phyloP scores from a whole-genome alignment of 2,797 vertebrate species.

The Clarias pachynema region DNA sequence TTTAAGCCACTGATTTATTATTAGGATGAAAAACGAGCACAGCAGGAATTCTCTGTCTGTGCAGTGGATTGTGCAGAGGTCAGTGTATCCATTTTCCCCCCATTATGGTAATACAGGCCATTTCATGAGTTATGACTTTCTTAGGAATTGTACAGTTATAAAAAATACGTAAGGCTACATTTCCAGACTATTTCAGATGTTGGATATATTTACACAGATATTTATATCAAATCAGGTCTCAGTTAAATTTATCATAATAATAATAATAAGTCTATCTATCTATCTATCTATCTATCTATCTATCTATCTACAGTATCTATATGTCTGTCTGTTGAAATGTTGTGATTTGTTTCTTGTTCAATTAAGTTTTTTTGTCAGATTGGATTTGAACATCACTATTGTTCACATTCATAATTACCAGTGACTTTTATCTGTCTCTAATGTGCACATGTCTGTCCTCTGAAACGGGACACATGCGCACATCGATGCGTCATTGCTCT shows the following conservation, averaged over 20 bases:
- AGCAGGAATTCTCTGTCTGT: not conserved
- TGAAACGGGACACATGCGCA: too few relatives aligned
- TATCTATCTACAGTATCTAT: too few relatives aligned
- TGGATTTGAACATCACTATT: too few relatives aligned
- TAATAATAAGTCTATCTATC: not conserved
- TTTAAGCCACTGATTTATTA: not conserved
- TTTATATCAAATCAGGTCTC: not conserved
- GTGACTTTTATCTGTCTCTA: too few relatives aligned
- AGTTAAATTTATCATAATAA: not conserved
- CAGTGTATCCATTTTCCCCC: not conserved
- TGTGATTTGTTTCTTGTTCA: too few relatives aligned
- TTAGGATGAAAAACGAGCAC: not conserved
- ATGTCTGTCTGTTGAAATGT: too few relatives aligned
- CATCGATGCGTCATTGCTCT: too few relatives aligned
- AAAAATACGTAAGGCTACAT: not conserved
- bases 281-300: too few relatives aligned
- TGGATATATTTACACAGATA: not conserved
- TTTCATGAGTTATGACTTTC: not conserved
- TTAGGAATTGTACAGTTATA: not conserved
- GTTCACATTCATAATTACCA: too few relatives aligned
- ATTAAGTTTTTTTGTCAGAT: too few relatives aligned
- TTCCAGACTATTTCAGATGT: not conserved
- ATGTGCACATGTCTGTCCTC: too few relatives aligned
- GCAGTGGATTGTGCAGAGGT: not conserved
- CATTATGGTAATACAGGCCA: not conserved